Evolutionary conservation across 2,888 invertebrate genomes (phyloP).

Genomic region (Antheraea yamamai): DNA sequence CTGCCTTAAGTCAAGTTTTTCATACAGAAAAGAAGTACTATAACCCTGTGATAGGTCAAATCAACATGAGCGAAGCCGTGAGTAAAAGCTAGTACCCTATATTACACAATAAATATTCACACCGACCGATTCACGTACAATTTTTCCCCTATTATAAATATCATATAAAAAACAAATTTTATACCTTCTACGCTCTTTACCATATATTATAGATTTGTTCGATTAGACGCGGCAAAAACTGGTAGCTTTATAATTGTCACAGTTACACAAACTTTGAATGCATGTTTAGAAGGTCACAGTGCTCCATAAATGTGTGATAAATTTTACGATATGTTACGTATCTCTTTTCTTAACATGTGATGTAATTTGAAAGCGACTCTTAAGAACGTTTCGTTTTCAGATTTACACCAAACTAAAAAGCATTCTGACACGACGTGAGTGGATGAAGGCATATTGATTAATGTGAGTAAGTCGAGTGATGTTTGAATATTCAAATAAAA

Average conservation of each 20-base stretch:
- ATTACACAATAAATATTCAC: too few relatives aligned
- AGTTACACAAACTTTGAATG: background rate
- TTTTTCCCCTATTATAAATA: too few relatives aligned
- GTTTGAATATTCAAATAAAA: background rate
- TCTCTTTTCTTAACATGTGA: background rate
- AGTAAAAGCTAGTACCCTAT: too few relatives aligned
- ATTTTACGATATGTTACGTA: background rate
- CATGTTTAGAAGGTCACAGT: background rate
- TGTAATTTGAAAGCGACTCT: background rate
- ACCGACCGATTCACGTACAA: too few relatives aligned
- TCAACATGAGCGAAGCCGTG: too few relatives aligned
- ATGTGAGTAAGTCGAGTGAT: background rate
- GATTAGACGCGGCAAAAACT: background rate
- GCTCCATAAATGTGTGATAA: background rate
- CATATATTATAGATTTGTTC: too few relatives aligned
- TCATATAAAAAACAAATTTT: too few relatives aligned
- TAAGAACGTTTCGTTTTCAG: background rate
- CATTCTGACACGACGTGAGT: slow-evolving; percentile 6
- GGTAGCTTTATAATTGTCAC: background rate
- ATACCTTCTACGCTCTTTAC: too few relatives aligned
- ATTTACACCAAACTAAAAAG: background rate
- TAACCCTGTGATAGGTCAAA: too few relatives aligned
- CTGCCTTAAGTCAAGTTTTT: too few relatives aligned
- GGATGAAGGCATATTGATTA: background rate
- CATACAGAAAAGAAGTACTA: too few relatives aligned